phyloP scores from a whole-genome alignment of 2,797 vertebrate species.

The Gymnothorax reevesii region DNA sequence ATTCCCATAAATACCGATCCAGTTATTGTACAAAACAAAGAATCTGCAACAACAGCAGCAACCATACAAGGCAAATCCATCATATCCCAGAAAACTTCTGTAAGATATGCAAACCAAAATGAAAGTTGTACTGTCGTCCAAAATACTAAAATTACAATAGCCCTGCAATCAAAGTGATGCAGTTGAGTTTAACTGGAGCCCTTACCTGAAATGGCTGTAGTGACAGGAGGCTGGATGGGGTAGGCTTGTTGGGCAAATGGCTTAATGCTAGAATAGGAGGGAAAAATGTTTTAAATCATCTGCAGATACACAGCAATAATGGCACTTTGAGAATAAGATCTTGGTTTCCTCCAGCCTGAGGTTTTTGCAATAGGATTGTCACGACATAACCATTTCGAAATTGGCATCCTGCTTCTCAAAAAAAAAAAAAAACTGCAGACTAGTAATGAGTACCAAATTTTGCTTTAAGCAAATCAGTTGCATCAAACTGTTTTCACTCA shows the following conservation, averaged over 20 bases:
- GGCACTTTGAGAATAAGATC: not conserved
- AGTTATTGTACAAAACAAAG: too few species aligned
- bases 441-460: too few species aligned
- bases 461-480: too few species aligned
- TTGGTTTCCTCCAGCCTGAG: not conserved
- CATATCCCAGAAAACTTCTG: not conserved
- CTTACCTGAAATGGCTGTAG: slow-evolving; percentile 93
- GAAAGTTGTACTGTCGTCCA: slow-evolving; percentile 15
- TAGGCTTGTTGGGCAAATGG: slow-evolving; percentile 94
- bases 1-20: too few species aligned
- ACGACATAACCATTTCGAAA: too few species aligned
- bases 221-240: slow-evolving; percentile 88
- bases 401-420: too few species aligned
- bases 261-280: slow-evolving; percentile 81
- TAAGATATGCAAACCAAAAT: slow-evolving; percentile 38
- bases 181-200: not conserved
- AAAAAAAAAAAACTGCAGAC: too few species aligned
- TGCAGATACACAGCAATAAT: not conserved
- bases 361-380: not conserved
- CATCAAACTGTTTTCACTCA: too few species aligned
- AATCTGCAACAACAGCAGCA: too few species aligned
- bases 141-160: not conserved
- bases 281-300: not conserved
- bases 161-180: not conserved
- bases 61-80: too few species aligned